Percentiles rank a stretch among this genome's conserved stretches.
These are phyloP conservation scores for Danio aesculapii DNA, from an alignment of 2,797 vertebrate species.

Conservation along the genomic window DNA sequence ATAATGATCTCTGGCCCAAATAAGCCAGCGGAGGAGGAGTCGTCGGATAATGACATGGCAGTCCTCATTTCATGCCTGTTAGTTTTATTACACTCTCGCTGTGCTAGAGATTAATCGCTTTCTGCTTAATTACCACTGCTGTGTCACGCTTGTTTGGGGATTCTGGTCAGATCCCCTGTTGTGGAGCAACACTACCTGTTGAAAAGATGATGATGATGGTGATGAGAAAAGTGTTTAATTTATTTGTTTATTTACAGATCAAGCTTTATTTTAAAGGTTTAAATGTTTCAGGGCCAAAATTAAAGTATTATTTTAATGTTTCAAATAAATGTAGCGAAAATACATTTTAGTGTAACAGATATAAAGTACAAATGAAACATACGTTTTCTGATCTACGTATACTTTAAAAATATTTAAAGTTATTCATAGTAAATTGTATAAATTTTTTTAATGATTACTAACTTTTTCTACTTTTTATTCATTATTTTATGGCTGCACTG, in stretches of 20 bases:
- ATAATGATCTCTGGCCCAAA: slow-evolving; percentile 21
- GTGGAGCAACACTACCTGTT: slow-evolving; percentile 11
- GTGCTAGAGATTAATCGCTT: slow-evolving; percentile 60
- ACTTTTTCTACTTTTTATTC: too few species aligned
- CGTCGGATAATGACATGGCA: slow-evolving; percentile 65
- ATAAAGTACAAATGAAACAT: too few species aligned
- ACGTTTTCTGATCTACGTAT: too few species aligned
- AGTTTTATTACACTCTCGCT: slow-evolving; percentile 68
- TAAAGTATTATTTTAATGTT: too few species aligned
- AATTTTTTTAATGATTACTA: too few species aligned
- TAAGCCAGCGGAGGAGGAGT: slow-evolving; percentile 57
- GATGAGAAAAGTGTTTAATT: background rate
- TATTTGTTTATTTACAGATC: background rate
- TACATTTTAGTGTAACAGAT: too few species aligned
- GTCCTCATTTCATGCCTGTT: slow-evolving; percentile 70
- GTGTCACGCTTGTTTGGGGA: slow-evolving; percentile 59
- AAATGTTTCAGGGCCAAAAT: background rate
- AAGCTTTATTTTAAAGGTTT: background rate
- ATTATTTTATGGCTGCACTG: too few species aligned
- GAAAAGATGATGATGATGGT: background rate
- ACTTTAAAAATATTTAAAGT: too few species aligned
- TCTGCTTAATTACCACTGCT: slow-evolving; percentile 64
- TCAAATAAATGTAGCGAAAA: too few species aligned
- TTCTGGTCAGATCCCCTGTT: slow-evolving; percentile 20
- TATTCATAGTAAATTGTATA: too few species aligned